Evolutionary conservation across 2,797 vertebrate species (phyloP).

Genomic region (Xenopus petersii): DNA sequence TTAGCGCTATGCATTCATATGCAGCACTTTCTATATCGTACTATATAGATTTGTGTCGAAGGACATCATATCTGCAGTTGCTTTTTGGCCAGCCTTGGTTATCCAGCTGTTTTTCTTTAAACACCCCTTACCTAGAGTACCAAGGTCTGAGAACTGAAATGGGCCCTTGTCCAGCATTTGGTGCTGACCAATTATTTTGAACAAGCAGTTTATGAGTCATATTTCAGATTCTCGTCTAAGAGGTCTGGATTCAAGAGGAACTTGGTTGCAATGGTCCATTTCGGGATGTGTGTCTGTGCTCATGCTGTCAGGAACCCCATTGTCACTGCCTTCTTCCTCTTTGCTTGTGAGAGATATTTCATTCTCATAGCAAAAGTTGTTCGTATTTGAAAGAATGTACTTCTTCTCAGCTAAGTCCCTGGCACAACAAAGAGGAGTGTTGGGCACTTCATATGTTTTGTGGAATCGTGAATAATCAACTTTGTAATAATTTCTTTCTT

Average conservation of each 20-base stretch:
- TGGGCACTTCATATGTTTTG: slow-evolving; percentile 94
- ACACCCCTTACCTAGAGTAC: slow-evolving; percentile 77
- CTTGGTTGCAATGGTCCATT: slow-evolving; percentile 77
- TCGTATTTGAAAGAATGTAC: slow-evolving; percentile 85
- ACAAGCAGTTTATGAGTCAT: slow-evolving; percentile 71
- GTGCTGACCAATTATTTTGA: slow-evolving; percentile 66
- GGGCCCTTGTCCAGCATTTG: slow-evolving; percentile 66
- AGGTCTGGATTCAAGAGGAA: slow-evolving; percentile 84
- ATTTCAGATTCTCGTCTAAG: slow-evolving; percentile 93
- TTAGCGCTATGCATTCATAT: slow-evolving; percentile 7
- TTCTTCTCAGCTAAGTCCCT: slow-evolving; percentile 96
- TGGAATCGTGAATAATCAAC: slow-evolving; percentile 98
- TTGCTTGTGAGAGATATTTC: slow-evolving; percentile 91
- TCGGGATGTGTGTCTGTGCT: slow-evolving; percentile 87
- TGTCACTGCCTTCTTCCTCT: slow-evolving; percentile 89
- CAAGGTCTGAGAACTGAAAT: slow-evolving; percentile 69
- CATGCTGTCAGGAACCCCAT: slow-evolving; percentile 85
- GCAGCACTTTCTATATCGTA: slow-evolving; percentile 7
- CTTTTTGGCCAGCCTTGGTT: slow-evolving; percentile 50
- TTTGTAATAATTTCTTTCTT: slow-evolving; percentile 96
- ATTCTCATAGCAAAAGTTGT: slow-evolving; percentile 98
- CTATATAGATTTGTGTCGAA: slow-evolving; percentile 5
- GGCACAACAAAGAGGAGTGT: slow-evolving; percentile 92
- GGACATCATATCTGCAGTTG: slow-evolving; percentile 14
- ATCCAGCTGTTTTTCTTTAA: slow-evolving; percentile 54